Conservation (phyloP, 1,140 invertebrate genomes). For the Penaeus chinensis region DNA sequence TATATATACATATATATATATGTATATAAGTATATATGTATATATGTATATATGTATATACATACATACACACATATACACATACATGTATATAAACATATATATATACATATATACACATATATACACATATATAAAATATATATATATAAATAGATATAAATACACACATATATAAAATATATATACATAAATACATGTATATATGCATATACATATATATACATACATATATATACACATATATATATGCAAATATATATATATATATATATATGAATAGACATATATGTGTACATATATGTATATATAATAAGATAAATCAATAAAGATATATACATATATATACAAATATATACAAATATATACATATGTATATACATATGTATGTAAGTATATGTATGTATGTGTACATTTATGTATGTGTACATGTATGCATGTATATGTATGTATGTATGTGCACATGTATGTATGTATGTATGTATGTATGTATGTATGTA, state of each 20-base stretch:
- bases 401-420: neutral
- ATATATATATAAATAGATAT: neutral
- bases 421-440: conserved; percentile 14
- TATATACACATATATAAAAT: neutral
- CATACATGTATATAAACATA: neutral
- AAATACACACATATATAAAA: neutral
- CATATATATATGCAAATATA: neutral
- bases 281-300: conserved; percentile 6
- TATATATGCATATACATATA: neutral
- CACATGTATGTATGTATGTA: conserved; percentile 21
- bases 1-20: no score
- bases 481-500: conserved; percentile 23
- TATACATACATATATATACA: neutral
- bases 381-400: conserved; percentile 13
- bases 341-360: neutral
- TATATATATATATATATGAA: neutral
- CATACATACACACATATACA: neutral
- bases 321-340: neutral
- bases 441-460: conserved; percentile 23
- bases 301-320: conserved; percentile 1
- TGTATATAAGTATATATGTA: no score
- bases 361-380: conserved; percentile 11
- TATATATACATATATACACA: neutral
- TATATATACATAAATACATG: neutral
- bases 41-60: no score